Percentiles rank a stretch among this genome's conserved stretches.
phyloP scores from a whole-genome alignment of 2,888 invertebrate genomes.

The Cryptocheilus praepositus region DNA sequence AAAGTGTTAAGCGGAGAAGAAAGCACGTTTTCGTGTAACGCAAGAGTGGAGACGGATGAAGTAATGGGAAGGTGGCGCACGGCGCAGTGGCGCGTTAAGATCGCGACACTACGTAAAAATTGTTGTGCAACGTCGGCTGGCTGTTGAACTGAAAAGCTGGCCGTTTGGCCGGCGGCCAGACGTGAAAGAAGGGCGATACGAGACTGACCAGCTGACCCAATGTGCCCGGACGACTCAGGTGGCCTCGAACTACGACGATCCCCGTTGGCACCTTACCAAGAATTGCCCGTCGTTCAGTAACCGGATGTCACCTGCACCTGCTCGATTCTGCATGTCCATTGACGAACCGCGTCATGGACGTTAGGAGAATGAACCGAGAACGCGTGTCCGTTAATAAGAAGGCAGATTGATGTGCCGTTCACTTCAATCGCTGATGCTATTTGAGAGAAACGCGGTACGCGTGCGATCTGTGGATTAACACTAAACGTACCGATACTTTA shows the following conservation, averaged over 20 bases:
- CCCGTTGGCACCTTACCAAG: conserved; percentile 39
- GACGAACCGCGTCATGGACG: conserved; percentile 2
- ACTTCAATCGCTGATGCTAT: no score
- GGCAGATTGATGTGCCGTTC: no score
- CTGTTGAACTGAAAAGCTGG: conserved; percentile 18
- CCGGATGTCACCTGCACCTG: conserved; percentile 41
- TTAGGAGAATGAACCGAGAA: conserved; percentile 37
- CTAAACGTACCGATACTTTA: no score
- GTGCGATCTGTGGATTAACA: no score
- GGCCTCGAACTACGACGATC: conserved; percentile 49
- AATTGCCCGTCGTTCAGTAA: conserved; percentile 38
- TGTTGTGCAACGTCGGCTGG: conserved; percentile 21
- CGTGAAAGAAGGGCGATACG: conserved; percentile 48
- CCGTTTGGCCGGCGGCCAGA: conserved; percentile 44
- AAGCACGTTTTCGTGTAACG: no score
- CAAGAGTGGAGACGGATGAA: conserved; percentile 1
- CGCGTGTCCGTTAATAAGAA: no score
- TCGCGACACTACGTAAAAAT: no score
- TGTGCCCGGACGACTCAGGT: conserved; percentile 42
- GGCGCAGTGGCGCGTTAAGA: no score
- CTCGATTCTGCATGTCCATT: no score
- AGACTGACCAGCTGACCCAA: conserved; percentile 56
- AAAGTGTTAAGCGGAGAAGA: no score
- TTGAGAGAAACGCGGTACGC: no score
- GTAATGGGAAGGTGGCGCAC: neutral